Evolutionary conservation across 2,888 invertebrate genomes (phyloP), one percentile per base, ranked within the genome.

Genomic region (Cryptocephalus moraei): DNA sequence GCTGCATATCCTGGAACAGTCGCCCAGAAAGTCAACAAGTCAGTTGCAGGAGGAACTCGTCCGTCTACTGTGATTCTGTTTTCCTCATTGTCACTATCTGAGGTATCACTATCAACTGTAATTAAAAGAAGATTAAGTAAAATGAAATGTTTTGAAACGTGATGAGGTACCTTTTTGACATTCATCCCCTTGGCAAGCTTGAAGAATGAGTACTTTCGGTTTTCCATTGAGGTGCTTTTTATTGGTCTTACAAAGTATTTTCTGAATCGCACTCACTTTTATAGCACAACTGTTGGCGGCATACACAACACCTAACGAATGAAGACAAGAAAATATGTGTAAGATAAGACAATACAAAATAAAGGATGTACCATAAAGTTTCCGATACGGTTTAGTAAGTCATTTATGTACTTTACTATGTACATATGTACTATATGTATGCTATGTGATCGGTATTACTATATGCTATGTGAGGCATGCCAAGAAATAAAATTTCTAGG

Each of bases 171-270:
- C 39, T 57, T 55, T 56, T 53, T 63, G 65, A 36, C 63, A 63
- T 38, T 56, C 47, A 3, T 53, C 60, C 32, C 75, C 76, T 61
- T 79, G 80, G 50, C 80, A 80, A 1, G 79, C 75, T 62, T 80
- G 79, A 38, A 79, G 67, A 42, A 80, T 72, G 1, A 79, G 59
- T 45, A 79, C 58, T 65, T 79, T 80, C 10, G 77, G 75, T 57
- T 76, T 76, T 2, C 69, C 66, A 2, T 59, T 52, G 13, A 79
- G 63, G 43, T 58, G 53, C 11, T 34, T 39, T 34, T 54, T 53
- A 41, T 68, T 61, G 8, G 56, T 59, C 2, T 62, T 65, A 38
- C 73, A 70, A 43, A 79, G 62, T 8, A 62, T 54, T n/a, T 59
- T 49, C 53, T 65, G 68, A 9, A 80, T 73, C n/a, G 64, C 63